phyloP scores from a whole-genome alignment of 2,888 invertebrate species.

The Desoria tigrina region DNA sequence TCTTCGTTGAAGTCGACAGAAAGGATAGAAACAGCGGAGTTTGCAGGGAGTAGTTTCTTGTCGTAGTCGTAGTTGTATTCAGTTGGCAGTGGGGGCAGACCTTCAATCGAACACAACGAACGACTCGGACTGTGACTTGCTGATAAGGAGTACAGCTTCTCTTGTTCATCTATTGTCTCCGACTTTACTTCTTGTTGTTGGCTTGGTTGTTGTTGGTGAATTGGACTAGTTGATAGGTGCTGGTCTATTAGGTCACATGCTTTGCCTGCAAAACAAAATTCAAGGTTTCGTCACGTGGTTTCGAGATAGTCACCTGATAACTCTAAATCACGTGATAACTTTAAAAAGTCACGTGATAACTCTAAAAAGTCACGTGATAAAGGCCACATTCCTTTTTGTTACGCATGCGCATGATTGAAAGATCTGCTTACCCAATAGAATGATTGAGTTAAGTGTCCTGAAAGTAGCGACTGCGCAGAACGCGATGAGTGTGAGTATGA shows the following conservation, averaged over 20 bases:
- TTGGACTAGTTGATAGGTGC: slow-evolving; percentile 61
- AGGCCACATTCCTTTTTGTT: too few relatives aligned
- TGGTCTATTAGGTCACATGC: slow-evolving; percentile 84
- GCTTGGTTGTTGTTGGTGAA: slow-evolving; percentile 9
- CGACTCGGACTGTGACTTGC: slow-evolving; percentile 41
- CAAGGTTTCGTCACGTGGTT: too few relatives aligned
- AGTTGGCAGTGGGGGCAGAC: slow-evolving; percentile 27
- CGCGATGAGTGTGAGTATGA: slow-evolving; percentile 71
- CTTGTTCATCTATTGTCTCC: slow-evolving; percentile 47
- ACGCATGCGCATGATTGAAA: too few relatives aligned
- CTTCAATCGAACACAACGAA: slow-evolving; percentile 32
- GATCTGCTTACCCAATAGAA: slow-evolving; percentile 79
- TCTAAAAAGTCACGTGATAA: too few relatives aligned
- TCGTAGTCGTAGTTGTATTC: slow-evolving; percentile 15
- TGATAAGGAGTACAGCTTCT: slow-evolving; percentile 37
- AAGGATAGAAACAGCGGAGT: slow-evolving; percentile 70
- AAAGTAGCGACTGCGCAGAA: slow-evolving; percentile 75
- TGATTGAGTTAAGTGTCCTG: slow-evolving; percentile 79
- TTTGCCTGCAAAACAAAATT: slow-evolving; percentile 60
- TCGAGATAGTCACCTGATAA: too few relatives aligned
- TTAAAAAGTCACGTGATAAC: too few relatives aligned
- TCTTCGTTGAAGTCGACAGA: slow-evolving; percentile 80
- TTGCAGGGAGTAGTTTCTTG: slow-evolving; percentile 58
- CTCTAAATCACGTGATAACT: too few relatives aligned
- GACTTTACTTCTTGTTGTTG: neutral